Conservation (phyloP, 1,140 invertebrate genomes). For the Brachionus plicatilis region DNA sequence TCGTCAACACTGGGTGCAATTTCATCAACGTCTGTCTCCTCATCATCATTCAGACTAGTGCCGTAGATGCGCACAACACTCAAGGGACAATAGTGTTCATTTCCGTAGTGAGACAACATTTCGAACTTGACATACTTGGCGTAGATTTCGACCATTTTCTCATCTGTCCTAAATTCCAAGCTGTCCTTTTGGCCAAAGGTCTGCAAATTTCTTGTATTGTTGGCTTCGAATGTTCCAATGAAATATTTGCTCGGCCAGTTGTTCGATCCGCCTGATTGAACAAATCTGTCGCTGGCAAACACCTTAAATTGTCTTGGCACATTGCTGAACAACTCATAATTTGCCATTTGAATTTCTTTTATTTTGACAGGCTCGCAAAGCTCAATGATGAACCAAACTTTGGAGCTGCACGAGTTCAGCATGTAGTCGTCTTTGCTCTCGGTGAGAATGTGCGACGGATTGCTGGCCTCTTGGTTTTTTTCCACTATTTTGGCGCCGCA, state of each 20-base stretch:
- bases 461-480: constrained; percentile 80
- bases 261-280: constrained; percentile 1
- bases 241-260: not conserved
- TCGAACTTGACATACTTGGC: constrained; percentile 62
- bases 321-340: constrained; percentile 96
- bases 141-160: constrained; percentile 70
- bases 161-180: constrained; percentile 55
- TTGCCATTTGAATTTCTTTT: constrained; percentile 78
- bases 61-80: constrained; percentile 50
- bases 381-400: constrained; percentile 76
- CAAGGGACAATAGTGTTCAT: constrained; percentile 93
- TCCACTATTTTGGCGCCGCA: constrained; percentile 93
- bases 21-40: not conserved
- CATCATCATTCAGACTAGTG: constrained; percentile 14
- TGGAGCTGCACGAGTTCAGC: constrained; percentile 81
- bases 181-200: not conserved
- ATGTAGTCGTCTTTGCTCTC: constrained; percentile 90
- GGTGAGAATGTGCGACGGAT: constrained; percentile 72
- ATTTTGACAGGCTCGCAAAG: constrained; percentile 91
- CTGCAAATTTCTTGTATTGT: not conserved
- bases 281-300: constrained; percentile 69
- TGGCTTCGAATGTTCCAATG: not conserved
- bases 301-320: constrained; percentile 77
- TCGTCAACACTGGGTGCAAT: not conserved
- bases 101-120: constrained; percentile 82